A percentile compares a stretch with the other conserved stretches of the same genome.
Evolutionary conservation across 2,113 vertebrate genomes (phyloP).

Genomic region (Plestiodon gilberti): DNA sequence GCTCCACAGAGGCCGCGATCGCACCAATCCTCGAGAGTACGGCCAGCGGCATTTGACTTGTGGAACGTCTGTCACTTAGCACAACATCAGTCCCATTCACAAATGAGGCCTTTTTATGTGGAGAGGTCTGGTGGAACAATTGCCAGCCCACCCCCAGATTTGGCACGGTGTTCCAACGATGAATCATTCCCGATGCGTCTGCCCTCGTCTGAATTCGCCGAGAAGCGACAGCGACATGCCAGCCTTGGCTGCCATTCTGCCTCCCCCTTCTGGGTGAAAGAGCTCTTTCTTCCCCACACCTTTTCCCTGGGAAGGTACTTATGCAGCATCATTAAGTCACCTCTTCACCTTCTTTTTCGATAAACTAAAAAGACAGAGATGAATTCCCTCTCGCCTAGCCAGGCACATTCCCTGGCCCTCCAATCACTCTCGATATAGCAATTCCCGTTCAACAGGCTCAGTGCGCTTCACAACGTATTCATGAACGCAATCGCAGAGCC

Average conservation of each 20-base stretch:
- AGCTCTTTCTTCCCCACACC: neutral
- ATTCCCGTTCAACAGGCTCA: slow-evolving; percentile 2
- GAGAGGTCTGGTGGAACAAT: neutral
- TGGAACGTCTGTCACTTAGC: neutral
- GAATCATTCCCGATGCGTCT: neutral
- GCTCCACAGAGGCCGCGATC: neutral
- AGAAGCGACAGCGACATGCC: neutral
- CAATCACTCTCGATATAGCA: neutral
- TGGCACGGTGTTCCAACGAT: neutral
- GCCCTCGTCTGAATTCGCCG: neutral
- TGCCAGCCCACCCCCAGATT: slow-evolving; percentile 4
- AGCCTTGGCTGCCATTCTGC: neutral
- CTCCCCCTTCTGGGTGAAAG: neutral
- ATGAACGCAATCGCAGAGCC: neutral
- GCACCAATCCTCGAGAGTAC: neutral
- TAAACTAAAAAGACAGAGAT: slow-evolving; percentile 20
- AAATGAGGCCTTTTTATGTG: neutral
- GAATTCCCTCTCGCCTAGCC: neutral
- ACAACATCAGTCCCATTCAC: neutral
- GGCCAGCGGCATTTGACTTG: neutral
- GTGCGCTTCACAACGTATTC: slow-evolving; percentile 4
- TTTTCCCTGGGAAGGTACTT: neutral
- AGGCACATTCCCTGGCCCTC: neutral
- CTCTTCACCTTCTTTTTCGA: neutral
- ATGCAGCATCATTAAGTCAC: slow-evolving; percentile 7